Conservation (phyloP, 2,888 invertebrate species). For the Pardosa pseudoannulata region DNA sequence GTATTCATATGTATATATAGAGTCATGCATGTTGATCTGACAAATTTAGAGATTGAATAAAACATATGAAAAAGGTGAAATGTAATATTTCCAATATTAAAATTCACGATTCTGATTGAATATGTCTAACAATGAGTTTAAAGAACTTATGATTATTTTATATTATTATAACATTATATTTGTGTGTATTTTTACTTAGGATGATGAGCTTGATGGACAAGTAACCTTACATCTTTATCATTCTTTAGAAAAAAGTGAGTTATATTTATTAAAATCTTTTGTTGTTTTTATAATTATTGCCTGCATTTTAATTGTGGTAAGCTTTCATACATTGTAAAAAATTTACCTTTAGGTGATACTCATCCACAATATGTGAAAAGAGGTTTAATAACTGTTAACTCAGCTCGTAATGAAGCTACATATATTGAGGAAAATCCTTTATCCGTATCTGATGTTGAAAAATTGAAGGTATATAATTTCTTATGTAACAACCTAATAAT, state of each 20-base stretch:
- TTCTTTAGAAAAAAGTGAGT: slow-evolving; percentile 56
- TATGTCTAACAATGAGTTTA: not conserved
- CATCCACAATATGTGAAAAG: slow-evolving; percentile 42
- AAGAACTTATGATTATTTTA: too few species aligned
- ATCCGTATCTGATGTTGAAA: slow-evolving; percentile 28
- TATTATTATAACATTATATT: too few species aligned
- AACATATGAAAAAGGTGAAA: too few species aligned
- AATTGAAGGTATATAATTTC: slow-evolving; percentile 43
- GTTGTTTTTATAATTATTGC: too few species aligned
- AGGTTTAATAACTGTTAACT: slow-evolving; percentile 40
- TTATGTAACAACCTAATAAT: too few species aligned
- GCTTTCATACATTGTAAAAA: too few species aligned
- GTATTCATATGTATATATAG: too few species aligned
- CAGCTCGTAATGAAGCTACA: slow-evolving; percentile 48
- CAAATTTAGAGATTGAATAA: too few species aligned
- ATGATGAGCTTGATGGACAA: slow-evolving; percentile 62
- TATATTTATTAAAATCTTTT: too few species aligned
- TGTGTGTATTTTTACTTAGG: slow-evolving; percentile 8
- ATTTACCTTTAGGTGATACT: slow-evolving; percentile 22
- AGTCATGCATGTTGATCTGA: too few species aligned
- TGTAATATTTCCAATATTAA: not conserved
- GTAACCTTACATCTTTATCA: slow-evolving; percentile 54
- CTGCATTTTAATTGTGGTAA: too few species aligned
- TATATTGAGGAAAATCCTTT: slow-evolving; percentile 42
- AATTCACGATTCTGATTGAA: not conserved